A percentile compares a stretch with the other conserved stretches of the same genome.
These are phyloP conservation scores for Caiman crocodilus DNA, from an alignment of 2,797 vertebrate species.

Conservation along the genomic window DNA sequence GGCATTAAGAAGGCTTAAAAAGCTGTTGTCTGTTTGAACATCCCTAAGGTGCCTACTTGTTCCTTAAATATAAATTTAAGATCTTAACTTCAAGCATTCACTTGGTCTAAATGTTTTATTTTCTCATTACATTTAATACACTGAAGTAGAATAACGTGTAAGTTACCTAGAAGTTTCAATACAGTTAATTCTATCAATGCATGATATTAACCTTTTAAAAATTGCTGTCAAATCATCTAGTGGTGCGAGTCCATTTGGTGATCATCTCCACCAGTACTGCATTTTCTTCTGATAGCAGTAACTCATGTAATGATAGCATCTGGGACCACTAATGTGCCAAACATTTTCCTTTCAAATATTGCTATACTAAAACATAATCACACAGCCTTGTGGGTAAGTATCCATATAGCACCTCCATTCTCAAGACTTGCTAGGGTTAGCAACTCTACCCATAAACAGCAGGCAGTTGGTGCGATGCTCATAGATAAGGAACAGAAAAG, in stretches of 20 bases:
- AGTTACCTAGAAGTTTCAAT: conserved; percentile 12
- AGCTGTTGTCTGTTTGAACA: background rate
- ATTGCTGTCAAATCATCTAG: conserved; percentile 50
- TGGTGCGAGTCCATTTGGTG: conserved; percentile 27
- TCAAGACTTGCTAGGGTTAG: conserved; percentile 86
- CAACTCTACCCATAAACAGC: conserved; percentile 94
- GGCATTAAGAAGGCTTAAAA: background rate
- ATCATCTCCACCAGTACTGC: conserved; percentile 2
- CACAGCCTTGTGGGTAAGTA: background rate
- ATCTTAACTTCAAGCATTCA: conserved; percentile 1
- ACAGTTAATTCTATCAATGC: conserved; percentile 10
- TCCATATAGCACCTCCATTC: background rate
- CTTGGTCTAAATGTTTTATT: conserved; percentile 64
- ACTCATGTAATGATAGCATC: conserved; percentile 8
- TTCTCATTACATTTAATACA: conserved; percentile 47
- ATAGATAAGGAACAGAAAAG: conserved; percentile 95
- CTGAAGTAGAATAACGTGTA: conserved; percentile 32
- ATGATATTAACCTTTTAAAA: conserved; percentile 15
- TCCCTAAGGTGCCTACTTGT: background rate
- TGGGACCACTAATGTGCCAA: background rate
- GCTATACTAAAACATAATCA: conserved; percentile 22
- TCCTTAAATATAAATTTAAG: background rate
- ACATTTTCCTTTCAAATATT: conserved; percentile 41
- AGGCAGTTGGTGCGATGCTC: conserved; percentile 96
- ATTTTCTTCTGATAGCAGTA: conserved; percentile 11